These are phyloP conservation scores for Pterocles orientalis DNA, from an alignment of 2,113 vertebrate species.

Conservation along the genomic window DNA sequence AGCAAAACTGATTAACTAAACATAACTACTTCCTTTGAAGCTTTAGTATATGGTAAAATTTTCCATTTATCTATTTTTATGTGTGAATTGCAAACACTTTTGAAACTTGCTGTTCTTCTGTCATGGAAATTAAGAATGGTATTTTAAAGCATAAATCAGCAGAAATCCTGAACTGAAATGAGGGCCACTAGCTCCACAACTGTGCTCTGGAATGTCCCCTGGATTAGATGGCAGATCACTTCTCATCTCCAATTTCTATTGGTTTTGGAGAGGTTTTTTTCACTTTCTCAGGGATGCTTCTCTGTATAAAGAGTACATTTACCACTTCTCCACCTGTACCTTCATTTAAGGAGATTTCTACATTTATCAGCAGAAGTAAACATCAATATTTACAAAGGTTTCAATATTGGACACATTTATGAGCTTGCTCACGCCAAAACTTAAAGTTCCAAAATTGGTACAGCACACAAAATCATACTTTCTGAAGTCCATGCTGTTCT, in stretches of 20 bases:
- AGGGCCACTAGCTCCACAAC: not conserved
- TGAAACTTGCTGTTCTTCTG: slow-evolving; percentile 1
- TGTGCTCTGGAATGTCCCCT: not conserved
- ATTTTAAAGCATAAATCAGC: not conserved
- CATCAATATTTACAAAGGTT: not conserved
- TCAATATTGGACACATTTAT: not conserved
- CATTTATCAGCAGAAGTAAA: not conserved
- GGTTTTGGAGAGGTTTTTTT: not conserved
- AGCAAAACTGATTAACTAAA: slow-evolving; percentile 52
- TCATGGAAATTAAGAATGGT: slow-evolving; percentile 1
- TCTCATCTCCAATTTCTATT: not conserved
- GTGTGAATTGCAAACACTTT: slow-evolving; percentile 15
- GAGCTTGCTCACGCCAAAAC: not conserved
- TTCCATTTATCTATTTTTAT: slow-evolving; percentile 37
- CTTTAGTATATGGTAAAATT: not conserved
- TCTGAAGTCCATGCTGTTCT: not conserved
- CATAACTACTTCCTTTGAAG: slow-evolving; percentile 46
- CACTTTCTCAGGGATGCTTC: not conserved
- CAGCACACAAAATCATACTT: not conserved
- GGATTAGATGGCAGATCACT: not conserved
- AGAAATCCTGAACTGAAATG: not conserved
- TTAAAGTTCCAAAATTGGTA: not conserved
- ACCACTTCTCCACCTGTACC: not conserved
- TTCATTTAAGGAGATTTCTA: not conserved
- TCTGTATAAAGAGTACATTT: not conserved